Conservation (phyloP, 1,140 invertebrate genomes). For the Hyposmocoma kahamanoa region DNA sequence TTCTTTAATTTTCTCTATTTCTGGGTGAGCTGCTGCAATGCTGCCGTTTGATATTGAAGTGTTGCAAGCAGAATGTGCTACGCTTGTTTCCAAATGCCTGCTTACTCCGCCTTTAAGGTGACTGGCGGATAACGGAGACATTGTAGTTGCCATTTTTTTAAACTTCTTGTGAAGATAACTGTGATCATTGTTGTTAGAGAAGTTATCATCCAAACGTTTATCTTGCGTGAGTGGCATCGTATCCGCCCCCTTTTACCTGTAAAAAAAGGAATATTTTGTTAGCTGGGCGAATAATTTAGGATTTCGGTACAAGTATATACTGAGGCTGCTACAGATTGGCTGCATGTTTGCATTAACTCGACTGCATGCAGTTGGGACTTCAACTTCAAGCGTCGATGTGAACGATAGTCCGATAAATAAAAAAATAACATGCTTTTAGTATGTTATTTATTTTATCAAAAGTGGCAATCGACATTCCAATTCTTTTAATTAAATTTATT, state of each 20-base stretch:
- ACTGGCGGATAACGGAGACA: conserved; percentile 52
- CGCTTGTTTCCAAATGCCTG: conserved; percentile 46
- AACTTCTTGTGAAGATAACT: conserved; percentile 94
- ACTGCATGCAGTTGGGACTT: no score
- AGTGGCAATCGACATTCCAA: no score
- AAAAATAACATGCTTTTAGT: no score
- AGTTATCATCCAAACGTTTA: conserved; percentile 61
- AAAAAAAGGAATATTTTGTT: conserved; percentile 33
- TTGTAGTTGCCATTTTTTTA: conserved; percentile 87
- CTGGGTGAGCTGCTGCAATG: conserved; percentile 60
- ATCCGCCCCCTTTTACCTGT: conserved; percentile 58
- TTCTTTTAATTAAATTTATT: no score
- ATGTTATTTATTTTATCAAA: no score
- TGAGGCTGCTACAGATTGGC: no score
- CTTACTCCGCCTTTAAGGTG: conserved; percentile 46
- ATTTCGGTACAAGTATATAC: no score
- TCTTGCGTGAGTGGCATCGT: conserved; percentile 68
- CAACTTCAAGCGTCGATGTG: no score
- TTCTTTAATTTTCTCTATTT: conserved; percentile 65
- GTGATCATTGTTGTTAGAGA: conserved; percentile 78
- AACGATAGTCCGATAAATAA: no score
- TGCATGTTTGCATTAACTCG: no score
- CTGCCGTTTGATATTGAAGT: conserved; percentile 60
- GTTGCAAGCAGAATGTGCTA: conserved; percentile 38
- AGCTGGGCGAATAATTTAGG: no score